Evolutionary conservation across 2,888 invertebrate genomes (phyloP).

Genomic region (Leptinotarsa juncta): DNA sequence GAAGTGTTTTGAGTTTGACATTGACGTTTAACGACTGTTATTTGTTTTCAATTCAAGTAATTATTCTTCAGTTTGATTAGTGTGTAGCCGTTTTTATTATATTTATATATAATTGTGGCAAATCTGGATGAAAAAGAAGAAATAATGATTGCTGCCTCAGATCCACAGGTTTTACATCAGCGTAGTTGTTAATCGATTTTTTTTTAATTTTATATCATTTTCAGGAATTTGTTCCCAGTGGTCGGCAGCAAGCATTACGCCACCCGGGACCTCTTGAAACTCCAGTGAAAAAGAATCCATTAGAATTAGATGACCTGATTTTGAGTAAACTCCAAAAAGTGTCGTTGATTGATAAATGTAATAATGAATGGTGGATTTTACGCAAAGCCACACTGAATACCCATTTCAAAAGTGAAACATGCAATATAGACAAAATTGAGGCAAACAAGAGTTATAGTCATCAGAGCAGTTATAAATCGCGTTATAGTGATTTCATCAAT

Average conservation of each 20-base stretch:
- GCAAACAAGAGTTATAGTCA: constrained; percentile 40
- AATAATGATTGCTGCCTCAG: constrained; percentile 90
- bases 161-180: constrained; percentile 77
- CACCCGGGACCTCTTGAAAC: constrained; percentile 79
- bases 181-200: constrained; percentile 19
- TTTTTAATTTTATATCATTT: constrained; percentile 28
- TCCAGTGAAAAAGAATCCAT: constrained; percentile 47
- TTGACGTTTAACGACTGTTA: too few relatives aligned
- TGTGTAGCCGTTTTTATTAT: background rate
- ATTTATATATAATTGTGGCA: constrained; percentile 39
- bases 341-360: constrained; percentile 74
- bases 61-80: too few relatives aligned
- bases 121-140: constrained; percentile 91
- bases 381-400: constrained; percentile 70
- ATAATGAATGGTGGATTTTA: constrained; percentile 70
- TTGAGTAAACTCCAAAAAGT: constrained; percentile 81
- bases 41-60: too few relatives aligned
- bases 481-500: constrained; percentile 52
- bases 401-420: constrained; percentile 22
- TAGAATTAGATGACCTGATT: constrained; percentile 68
- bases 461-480: constrained; percentile 41
- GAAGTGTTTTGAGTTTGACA: too few relatives aligned
- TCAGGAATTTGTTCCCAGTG: constrained; percentile 90
- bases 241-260: constrained; percentile 81
- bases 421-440: constrained; percentile 37